Base-by-base conservation (phyloP, 2,113 vertebrate genomes). In the Chionomys nivalis region DNA sequence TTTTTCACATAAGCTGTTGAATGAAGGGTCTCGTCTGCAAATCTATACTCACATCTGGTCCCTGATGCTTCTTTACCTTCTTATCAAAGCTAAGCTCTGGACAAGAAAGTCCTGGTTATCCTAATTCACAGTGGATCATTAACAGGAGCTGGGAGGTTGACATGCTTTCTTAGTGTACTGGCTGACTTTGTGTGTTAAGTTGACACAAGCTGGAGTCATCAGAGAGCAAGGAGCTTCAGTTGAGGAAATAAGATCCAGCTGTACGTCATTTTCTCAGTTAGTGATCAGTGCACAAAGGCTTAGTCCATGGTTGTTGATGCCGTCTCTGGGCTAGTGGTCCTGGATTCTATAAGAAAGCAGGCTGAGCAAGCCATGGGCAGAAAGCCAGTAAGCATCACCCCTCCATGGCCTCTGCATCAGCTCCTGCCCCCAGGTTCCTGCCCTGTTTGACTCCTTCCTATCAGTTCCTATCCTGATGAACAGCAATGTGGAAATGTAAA, bases 81-180 rank as follows among this genome's bases (percentile, higher is more conserved):
- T 66, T 23, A 63, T 92, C 28, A 93, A 85, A 92, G 66, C 7
- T 61, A 1, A 85, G 0, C 61, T 87, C 21, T 89, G 7, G 12
- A 79, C 44, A 92, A 26, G 39, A 33, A 92, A 89, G 42, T 4
- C 23, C 23, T 58, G 33, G 4, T 77, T 83, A 78, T 5, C 26
- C 16, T 87, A 90, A 83, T 78, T 87, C 63, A 91, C 11, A 76
- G 7, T 87, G 79, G 83, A 75, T 94, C 89, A 82, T 75, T 79
- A 90, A 91, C 58, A 85, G 12, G 31, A 91, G 3, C 12, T 73
- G 36, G 47, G 33, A 94, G 31, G 63, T 85, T 78, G 55, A 21
- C 31, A 55, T 81, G 0, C 79, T 65, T 91, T 79, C 21, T 65
- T 52, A 47, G n/a, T 36, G 68, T 70, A 70, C 33, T 17, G 33